phyloP scores from a whole-genome alignment of 2,888 invertebrate species.

The Protonemura montana region DNA sequence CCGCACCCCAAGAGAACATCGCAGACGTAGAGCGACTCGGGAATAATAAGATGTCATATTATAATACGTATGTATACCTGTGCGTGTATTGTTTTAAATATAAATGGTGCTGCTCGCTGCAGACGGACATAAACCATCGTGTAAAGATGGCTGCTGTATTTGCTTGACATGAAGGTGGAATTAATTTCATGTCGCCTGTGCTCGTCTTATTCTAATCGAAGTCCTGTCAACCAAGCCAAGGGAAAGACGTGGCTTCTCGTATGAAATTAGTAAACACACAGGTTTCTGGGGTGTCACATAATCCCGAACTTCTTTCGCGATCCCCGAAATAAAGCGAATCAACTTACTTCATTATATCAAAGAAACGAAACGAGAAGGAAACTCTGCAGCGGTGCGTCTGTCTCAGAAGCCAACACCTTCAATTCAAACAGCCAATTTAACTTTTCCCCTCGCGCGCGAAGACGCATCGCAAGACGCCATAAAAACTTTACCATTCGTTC shows the following conservation, averaged over 20 bases:
- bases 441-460: slow-evolving; percentile 27
- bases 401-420: not conserved
- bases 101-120: not conserved
- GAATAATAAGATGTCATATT: slow-evolving; percentile 14
- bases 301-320: not conserved
- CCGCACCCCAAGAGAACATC: slow-evolving; percentile 22
- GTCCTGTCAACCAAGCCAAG: not conserved
- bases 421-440: slow-evolving; percentile 40
- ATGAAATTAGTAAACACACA: not conserved
- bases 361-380: not conserved
- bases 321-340: not conserved
- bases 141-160: not conserved
- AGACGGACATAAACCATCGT: not conserved
- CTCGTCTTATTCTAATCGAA: not conserved
- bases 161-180: not conserved
- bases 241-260: not conserved
- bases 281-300: not conserved
- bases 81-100: not conserved
- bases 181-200: not conserved
- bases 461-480: slow-evolving; percentile 14
- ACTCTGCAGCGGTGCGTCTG: not conserved
- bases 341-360: not conserved
- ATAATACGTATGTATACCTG: not conserved
- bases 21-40: not conserved
- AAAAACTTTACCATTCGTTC: slow-evolving; percentile 37